These are phyloP conservation scores for Furcula furcula DNA, from an alignment of 2,888 invertebrate species.

Conservation along the genomic window DNA sequence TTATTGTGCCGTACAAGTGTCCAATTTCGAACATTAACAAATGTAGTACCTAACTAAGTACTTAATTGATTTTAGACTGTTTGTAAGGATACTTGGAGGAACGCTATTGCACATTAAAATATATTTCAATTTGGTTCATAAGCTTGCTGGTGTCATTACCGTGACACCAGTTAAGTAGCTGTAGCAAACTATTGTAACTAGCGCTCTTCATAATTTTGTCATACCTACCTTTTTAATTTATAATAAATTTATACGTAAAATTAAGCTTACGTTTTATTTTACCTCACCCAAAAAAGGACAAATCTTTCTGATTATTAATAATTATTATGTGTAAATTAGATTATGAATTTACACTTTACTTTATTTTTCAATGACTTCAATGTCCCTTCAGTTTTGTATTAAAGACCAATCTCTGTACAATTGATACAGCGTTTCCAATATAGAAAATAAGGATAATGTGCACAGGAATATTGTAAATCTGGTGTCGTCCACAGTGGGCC, in stretches of 20 bases:
- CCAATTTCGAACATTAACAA: not conserved
- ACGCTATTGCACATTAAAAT: not conserved
- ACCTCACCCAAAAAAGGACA: too few relatives aligned
- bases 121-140: not conserved
- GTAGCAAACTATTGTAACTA: not conserved
- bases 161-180: too few relatives aligned
- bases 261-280: too few relatives aligned
- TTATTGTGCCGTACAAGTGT: not conserved
- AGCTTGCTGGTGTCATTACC: not conserved
- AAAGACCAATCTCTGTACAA: slow-evolving; percentile 38
- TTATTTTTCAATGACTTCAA: too few relatives aligned
- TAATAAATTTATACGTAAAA: too few relatives aligned
- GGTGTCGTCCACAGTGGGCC: slow-evolving; percentile 30
- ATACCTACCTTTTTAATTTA: too few relatives aligned
- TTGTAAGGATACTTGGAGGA: not conserved
- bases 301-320: too few relatives aligned
- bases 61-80: too few relatives aligned
- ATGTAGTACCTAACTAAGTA: too few relatives aligned
- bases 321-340: too few relatives aligned
- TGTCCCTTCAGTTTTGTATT: slow-evolving; percentile 26
- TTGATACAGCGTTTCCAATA: slow-evolving; percentile 41
- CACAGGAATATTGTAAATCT: slow-evolving; percentile 32
- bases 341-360: too few relatives aligned
- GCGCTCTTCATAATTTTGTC: not conserved
- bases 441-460: slow-evolving; percentile 31